Base-by-base conservation (phyloP, 1,140 invertebrate species). In the Drosophila gunungcola region DNA sequence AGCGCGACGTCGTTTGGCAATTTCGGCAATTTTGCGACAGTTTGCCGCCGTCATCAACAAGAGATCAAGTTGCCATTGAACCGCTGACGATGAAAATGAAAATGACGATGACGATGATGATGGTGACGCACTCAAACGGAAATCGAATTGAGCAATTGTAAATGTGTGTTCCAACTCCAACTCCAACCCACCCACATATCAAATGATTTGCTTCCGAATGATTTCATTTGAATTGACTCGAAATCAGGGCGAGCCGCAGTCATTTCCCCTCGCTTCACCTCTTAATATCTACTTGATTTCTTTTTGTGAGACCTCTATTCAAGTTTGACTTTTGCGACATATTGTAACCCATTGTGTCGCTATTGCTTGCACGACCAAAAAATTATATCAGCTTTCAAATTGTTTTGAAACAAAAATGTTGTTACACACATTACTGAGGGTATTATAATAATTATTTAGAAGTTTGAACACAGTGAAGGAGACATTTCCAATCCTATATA, bases 121-220 rank as follows among this genome's bases (percentile, higher is more conserved):
- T 61, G 76, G 27, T 32, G 41, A 83, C 75, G 69, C 78, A 90
- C 80, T 90, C 82, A 69, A 91, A 90, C 88, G 88, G 88, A 91
- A 91, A 91, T 90, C 80, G 78, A 91, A 90, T 91, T 90, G 86
- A 90, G 88, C 88, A 89, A 89, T 89, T 89, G 84, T 80, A 77
- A 78, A 78, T 80, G 72, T 72, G 58, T 78, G 52, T 32, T 52
- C 48, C 38, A n/a, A 29, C 36, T 27, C 16, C 13, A 46, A 46
- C 21, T 52, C 48, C 38, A n/a, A 29, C 36, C 34, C 16, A 21
- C 51, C 51, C 21, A 76, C 80, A 90, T 86, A 83, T 89, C 77
- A 83, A 81, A 84, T 91, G 82, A 91, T 91, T 91, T 88, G 80
- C 88, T 91, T 91, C 88, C 88, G 80, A 91, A 84, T 91, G 82